Evolutionary conservation across 2,113 vertebrate genomes (phyloP).

Genomic region (Podocnemis expansa): DNA sequence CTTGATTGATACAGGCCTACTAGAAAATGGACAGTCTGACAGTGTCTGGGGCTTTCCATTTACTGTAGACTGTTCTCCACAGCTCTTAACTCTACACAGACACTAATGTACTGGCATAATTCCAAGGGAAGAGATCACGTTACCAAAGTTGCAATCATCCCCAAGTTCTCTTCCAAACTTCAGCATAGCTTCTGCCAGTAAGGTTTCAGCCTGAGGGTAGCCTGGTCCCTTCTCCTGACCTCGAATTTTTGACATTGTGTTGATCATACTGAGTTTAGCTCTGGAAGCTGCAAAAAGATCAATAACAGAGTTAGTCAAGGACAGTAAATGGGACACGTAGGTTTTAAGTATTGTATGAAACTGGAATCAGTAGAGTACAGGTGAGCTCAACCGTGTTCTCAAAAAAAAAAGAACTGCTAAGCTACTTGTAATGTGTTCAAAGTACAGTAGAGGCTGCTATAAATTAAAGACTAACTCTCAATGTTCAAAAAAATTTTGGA

Average conservation of each 20-base stretch:
- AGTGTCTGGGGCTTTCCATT: background rate
- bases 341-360: background rate
- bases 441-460: background rate
- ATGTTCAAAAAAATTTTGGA: background rate
- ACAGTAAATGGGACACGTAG: background rate
- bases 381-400: background rate
- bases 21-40: background rate
- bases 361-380: rapidly evolving
- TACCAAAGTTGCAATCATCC: constrained; percentile 97
- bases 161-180: constrained; percentile 95
- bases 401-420: background rate
- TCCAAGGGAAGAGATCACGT: constrained; percentile 22
- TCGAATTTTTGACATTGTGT: constrained; percentile 99
- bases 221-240: constrained; percentile 96
- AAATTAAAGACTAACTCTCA: background rate
- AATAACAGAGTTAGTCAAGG: constrained; percentile 17
- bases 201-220: constrained; percentile 92
- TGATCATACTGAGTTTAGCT: constrained; percentile 99
- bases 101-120: background rate
- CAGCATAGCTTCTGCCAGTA: constrained; percentile 94
- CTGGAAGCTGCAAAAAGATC: constrained; percentile 86
- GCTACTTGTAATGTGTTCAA: background rate
- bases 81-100: background rate
- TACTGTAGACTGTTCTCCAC: background rate
- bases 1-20: background rate